Conservation (phyloP, 37 sponge, comb jelly and placozoan species). For the Spongilla lacustris region DNA sequence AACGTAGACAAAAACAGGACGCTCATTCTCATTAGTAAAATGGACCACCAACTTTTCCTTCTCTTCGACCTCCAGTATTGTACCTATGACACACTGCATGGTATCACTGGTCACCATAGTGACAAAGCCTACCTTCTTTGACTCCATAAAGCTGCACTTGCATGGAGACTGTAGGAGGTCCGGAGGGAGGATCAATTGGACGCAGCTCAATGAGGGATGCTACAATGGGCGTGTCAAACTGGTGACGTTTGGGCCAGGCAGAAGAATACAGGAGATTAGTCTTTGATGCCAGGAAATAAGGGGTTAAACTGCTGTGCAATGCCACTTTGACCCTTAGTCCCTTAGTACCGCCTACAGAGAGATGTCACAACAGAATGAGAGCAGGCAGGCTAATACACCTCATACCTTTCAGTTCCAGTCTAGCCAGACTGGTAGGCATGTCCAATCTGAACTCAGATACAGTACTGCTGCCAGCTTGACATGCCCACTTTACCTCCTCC, state of each 20-base stretch:
- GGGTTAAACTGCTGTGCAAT: neutral
- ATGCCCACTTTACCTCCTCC: neutral
- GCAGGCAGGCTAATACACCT: neutral
- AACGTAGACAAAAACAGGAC: conserved; percentile 28
- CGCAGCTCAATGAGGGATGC: conserved; percentile 30
- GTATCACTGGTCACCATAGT: neutral
- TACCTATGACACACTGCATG: neutral
- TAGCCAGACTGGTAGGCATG: neutral
- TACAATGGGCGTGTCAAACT: conserved; percentile 23
- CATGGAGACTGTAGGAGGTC: neutral
- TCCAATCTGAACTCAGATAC: neutral
- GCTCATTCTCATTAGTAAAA: conserved; percentile 12
- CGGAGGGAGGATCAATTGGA: neutral
- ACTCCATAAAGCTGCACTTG: conserved; percentile 58
- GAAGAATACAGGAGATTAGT: neutral
- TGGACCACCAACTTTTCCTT: conserved; percentile 17
- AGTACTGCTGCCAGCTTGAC: neutral
- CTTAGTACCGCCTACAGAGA: neutral
- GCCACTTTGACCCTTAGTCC: neutral
- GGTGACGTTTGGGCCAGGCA: conserved; percentile 27
- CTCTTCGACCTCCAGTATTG: conserved; percentile 39
- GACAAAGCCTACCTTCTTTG: conserved; percentile 26
- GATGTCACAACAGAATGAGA: neutral
- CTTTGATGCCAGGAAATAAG: neutral
- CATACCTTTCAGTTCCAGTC: neutral